Conservation (phyloP, 1,140 invertebrate genomes). For the Aricia agestis region DNA sequence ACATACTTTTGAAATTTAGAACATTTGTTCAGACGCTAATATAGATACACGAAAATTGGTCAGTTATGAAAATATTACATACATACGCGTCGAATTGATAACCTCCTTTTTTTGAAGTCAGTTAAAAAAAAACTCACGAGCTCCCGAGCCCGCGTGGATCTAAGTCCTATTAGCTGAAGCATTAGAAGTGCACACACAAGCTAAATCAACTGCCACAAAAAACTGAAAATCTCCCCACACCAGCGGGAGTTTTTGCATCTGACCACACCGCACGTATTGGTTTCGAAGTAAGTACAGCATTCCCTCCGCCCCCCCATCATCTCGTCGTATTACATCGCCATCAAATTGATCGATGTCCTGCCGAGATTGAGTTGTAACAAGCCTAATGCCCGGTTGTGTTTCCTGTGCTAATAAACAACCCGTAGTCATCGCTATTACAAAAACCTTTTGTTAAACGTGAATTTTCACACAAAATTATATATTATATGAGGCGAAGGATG, state of each 20-base stretch:
- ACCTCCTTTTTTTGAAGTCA: no score
- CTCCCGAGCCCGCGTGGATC: no score
- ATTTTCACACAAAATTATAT: not conserved
- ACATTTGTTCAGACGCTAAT: no score
- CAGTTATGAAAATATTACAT: no score
- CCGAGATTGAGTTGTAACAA: constrained; percentile 43
- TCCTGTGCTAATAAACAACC: constrained; percentile 19
- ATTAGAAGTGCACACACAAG: not conserved
- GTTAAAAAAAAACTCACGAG: no score
- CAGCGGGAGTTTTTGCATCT: not conserved
- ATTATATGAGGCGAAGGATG: no score
- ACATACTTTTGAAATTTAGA: no score
- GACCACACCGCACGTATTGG: constrained; percentile 30
- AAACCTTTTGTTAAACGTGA: not conserved
- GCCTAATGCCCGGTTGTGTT: constrained; percentile 23
- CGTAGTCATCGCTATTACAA: not conserved
- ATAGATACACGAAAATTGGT: no score
- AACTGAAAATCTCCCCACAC: not conserved
- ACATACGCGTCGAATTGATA: no score
- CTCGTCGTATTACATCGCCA: constrained; percentile 42
- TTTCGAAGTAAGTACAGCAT: constrained; percentile 32
- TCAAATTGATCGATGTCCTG: constrained; percentile 48
- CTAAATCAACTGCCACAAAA: no score
- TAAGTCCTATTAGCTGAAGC: no score
- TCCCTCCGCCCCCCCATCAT: constrained; percentile 30